Evolutionary conservation across 2,888 invertebrate genomes (phyloP).

Genomic region (Cremastobaeus sp.): DNA sequence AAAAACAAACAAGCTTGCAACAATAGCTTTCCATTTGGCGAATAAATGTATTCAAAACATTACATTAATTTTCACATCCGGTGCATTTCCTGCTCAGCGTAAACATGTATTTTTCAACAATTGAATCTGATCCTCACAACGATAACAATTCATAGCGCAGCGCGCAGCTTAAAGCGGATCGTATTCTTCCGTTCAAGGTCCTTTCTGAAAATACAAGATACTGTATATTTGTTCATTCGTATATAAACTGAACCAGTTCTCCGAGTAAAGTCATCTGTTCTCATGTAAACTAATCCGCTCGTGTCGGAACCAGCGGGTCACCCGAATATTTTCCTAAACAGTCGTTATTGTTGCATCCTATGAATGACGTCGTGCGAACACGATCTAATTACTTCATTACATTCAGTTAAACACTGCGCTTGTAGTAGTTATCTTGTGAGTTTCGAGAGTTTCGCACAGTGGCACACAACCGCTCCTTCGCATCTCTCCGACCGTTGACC

Average conservation of each 20-base stretch:
- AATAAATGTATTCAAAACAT: too few relatives aligned
- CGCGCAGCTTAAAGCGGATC: neutral
- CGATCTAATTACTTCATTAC: too few relatives aligned
- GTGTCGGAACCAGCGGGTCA: constrained; percentile 35
- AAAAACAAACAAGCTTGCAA: too few relatives aligned
- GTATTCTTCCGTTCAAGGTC: constrained; percentile 13
- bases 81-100: too few relatives aligned
- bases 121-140: neutral
- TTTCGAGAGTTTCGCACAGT: too few relatives aligned
- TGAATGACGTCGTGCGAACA: constrained; percentile 59
- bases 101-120: too few relatives aligned
- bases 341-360: constrained; percentile 50
- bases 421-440: constrained; percentile 60
- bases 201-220: constrained; percentile 6
- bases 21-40: too few relatives aligned
- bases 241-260: constrained; percentile 14
- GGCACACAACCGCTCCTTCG: too few relatives aligned
- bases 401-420: constrained; percentile 61
- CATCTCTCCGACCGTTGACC: too few relatives aligned
- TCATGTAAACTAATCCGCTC: constrained; percentile 42
- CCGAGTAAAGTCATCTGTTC: constrained; percentile 32
- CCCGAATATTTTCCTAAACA: constrained; percentile 59
- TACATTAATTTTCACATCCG: too few relatives aligned
- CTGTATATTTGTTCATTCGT: neutral
- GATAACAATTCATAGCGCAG: constrained; percentile 7